Base-by-base conservation (phyloP, 2,113 vertebrate genomes). In the Geothlypis trichas region DNA sequence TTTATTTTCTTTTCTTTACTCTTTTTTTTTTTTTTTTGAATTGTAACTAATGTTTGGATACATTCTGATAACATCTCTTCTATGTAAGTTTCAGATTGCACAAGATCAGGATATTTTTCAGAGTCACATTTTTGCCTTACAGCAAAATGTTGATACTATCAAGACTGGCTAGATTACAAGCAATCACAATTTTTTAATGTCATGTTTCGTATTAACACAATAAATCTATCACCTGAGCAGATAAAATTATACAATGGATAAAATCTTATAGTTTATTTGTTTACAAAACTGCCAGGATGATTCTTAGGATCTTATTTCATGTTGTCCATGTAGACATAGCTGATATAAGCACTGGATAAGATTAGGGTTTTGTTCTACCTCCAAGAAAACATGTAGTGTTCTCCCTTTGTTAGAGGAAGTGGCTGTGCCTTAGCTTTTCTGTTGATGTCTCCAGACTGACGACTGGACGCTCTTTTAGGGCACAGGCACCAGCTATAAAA, bases 221-320 rank as follows among this genome's bases (percentile, higher is more conserved):
- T 98, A 98, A 98, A 97, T 98, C 97, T 97, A 97, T 86, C 83
- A 97, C 51, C 58, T 92, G 55, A 76, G n/a, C 42, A 90, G 93
- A 97, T 90, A 97, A 95, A 97, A 97, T 96, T 96, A 78, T 87
- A 95, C 55, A 28, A 30, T 5, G 4, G 97, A 97, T 93, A 97
- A 97, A 90, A 97, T 97, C 97, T 94, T 80, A 44, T 30, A 87
- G 74, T 95, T 96, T 96, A 87, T 95, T 97, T 97, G 84, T 96
- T 97, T 97, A 93, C 91, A 95, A 94, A 97, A 95, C 96, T 91
- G 79, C 57, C 94, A 97, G 76, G 39, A 92, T 93, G 87, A 59
- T 97, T 97, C 96, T 97, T 79, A 89, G 87, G 94, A 57, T 61
- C 75, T 96, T 96, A 75, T 94, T 96, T 97, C 75, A 69, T 42